Evolutionary conservation across 1,140 invertebrate species (phyloP).

Genomic region (Calliopsis andreniformis): DNA sequence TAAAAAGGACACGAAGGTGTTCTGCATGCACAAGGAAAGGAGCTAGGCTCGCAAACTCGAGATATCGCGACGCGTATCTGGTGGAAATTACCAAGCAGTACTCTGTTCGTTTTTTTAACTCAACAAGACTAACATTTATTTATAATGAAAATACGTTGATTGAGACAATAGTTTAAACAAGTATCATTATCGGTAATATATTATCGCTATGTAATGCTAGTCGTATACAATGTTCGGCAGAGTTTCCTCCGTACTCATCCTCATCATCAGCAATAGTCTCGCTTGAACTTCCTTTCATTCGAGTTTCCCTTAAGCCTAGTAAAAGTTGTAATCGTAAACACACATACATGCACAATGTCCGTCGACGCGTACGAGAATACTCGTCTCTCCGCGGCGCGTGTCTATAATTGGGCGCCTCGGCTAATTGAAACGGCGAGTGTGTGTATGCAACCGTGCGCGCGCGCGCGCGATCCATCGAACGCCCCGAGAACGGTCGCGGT

Average conservation of each 20-base stretch:
- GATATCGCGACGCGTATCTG: constrained; percentile 15
- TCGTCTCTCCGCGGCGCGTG: constrained; percentile 35
- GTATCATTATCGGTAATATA: constrained; percentile 81
- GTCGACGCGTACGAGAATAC: constrained; percentile 43
- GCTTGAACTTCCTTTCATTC: constrained; percentile 27
- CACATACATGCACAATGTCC: constrained; percentile 78
- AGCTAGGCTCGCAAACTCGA: constrained; percentile 21
- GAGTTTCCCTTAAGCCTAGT: constrained; percentile 69
- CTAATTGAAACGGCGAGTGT: constrained; percentile 31
- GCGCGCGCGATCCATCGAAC: neutral
- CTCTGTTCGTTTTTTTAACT: constrained; percentile 77
- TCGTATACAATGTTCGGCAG: constrained; percentile 82
- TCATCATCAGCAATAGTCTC: constrained; percentile 38
- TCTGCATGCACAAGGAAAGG: constrained; percentile 47
- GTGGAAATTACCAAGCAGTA: constrained; percentile 37
- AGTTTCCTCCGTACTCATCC: constrained; percentile 55
- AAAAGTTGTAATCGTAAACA: constrained; percentile 76
- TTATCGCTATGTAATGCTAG: constrained; percentile 81
- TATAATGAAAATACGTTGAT: constrained; percentile 83
- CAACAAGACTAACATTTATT: constrained; percentile 83
- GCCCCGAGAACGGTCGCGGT: constrained; percentile 11
- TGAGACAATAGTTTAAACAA: constrained; percentile 82
- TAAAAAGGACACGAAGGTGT: constrained; percentile 53
- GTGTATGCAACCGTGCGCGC: constrained; percentile 5
- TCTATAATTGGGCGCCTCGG: constrained; percentile 33